These are phyloP conservation scores for Okapia johnstoni DNA, from an alignment of 2,113 vertebrate species.

Conservation along the genomic window DNA sequence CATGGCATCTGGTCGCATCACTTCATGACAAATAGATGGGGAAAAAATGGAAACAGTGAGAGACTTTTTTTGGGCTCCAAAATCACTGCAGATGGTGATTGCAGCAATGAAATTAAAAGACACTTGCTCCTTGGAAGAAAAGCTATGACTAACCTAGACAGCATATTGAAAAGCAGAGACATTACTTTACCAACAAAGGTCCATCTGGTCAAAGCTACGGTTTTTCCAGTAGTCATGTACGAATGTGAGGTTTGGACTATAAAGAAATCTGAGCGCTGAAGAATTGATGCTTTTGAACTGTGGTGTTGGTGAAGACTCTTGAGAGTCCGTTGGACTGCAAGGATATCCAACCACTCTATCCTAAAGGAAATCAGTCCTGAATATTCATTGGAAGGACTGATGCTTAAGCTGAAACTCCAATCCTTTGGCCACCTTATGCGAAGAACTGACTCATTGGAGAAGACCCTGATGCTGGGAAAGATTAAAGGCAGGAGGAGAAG, in stretches of 20 bases:
- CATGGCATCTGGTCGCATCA: background rate
- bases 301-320: background rate
- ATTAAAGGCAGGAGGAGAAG: background rate
- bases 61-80: background rate
- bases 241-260: background rate
- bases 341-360: background rate
- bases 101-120: background rate
- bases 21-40: background rate
- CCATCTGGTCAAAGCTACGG: background rate
- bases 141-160: background rate
- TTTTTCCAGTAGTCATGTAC: background rate
- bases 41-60: background rate
- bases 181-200: background rate
- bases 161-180: background rate
- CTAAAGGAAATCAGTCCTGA: background rate
- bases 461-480: background rate
- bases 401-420: background rate
- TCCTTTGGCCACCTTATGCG: background rate
- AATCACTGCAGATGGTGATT: background rate
- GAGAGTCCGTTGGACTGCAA: background rate
- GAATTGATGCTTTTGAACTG: background rate
- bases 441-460: background rate
- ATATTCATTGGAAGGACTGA: background rate
- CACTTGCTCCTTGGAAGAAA: background rate
- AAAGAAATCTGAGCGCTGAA: accelerated